Evolutionary conservation across 2,797 vertebrate species (phyloP).

Genomic region (Bufotes viridis): DNA sequence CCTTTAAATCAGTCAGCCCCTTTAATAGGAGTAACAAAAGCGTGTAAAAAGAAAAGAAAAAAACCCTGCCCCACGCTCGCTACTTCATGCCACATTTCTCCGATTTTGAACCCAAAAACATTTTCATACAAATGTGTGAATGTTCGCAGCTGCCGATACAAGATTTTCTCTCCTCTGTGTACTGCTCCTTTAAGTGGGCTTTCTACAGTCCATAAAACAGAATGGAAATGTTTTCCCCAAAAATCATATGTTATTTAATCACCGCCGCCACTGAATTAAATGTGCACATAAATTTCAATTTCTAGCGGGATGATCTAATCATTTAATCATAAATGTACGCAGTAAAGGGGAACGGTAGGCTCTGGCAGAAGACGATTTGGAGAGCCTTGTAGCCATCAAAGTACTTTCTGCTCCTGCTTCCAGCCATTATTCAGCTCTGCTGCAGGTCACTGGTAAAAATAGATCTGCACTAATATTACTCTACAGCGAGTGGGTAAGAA

Average conservation of each 20-base stretch:
- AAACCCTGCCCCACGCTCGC: too few relatives aligned
- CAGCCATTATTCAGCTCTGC: not conserved
- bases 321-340: not conserved
- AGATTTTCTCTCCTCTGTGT: not conserved
- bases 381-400: conserved; percentile 4
- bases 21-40: too few relatives aligned
- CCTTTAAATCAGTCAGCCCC: too few relatives aligned
- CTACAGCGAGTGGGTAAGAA: not conserved
- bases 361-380: not conserved
- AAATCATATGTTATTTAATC: not conserved
- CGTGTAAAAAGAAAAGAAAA: too few relatives aligned
- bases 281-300: conserved; percentile 10
- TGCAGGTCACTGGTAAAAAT: not conserved
- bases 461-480: not conserved
- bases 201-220: not conserved
- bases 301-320: conserved; percentile 9
- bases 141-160: not conserved
- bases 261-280: not conserved
- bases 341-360: not conserved
- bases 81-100: too few relatives aligned
- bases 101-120: not conserved
- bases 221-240: not conserved
- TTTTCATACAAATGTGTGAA: not conserved
- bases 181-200: not conserved
- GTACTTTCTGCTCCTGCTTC: not conserved